Base-by-base conservation (phyloP, 2,797 vertebrate species). In the Helarctos malayanus region DNA sequence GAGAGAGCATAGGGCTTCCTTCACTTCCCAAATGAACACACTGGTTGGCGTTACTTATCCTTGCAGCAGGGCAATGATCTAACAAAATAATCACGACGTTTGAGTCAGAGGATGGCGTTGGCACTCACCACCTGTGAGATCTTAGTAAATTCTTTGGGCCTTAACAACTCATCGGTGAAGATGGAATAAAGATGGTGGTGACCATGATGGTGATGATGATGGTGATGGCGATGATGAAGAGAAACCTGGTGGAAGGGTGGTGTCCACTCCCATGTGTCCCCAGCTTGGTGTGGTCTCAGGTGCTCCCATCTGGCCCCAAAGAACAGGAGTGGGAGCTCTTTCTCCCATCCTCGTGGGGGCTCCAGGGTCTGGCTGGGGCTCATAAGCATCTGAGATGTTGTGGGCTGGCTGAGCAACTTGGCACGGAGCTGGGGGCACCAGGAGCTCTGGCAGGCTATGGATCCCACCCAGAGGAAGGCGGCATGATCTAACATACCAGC, bases 271-370 rank as follows among this genome's bases (percentile, higher is more conserved):
- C 10, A 0, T 59, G 59, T 79, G 45, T 45, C 76, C 21, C 21
- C 14, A 29, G n/a, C 29, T 47, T 63, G 13, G 14, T 18, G 16
- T 71, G 38, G 32, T 81, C 54, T 81, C 6, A n/a, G 10, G 19
- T 54, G 25, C 27, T 9, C 65, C 29, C 3, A 15, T 1, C 23
- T 80, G 81, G n/a, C 41, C 59, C 32, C 9, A 7, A 32, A 69
- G 27, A 41, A 71, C 38, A 65, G 4, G 35, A 61, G 11, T 35
- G 12, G 35, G 18, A 2, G 3, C n/a, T 23, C 14, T 54, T 49
- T 7, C 5, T 63, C 3, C n/a, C 8, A 16, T 71, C 19, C 2
- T 52, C 0, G 0, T 59, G 29, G 61, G 41, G 18, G 38, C 9
- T 21, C 69, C 3, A 29, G 7, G n/a, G 7, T 32, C 21, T 79